A percentile compares a stretch with the other conserved stretches of the same genome.
Evolutionary conservation across 2,888 invertebrate genomes (phyloP).

Genomic region (Diachrysia chrysitis): DNA sequence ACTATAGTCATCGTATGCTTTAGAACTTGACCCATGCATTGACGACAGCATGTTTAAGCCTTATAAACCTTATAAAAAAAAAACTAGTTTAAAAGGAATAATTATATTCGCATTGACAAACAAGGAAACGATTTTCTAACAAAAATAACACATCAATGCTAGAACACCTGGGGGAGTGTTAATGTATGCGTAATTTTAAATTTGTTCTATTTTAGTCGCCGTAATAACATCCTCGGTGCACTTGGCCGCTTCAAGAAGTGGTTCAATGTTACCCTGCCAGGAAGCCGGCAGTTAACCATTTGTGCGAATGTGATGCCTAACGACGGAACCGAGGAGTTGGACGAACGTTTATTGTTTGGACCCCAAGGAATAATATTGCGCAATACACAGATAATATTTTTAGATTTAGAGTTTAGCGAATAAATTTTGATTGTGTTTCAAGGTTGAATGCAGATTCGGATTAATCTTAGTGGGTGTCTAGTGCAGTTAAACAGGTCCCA

Average conservation of each 20-base stretch:
- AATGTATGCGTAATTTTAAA: conserved; percentile 36
- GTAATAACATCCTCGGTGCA: conserved; percentile 84
- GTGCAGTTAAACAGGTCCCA: conserved; percentile 5
- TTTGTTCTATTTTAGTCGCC: conserved; percentile 78
- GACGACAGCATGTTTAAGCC: background rate
- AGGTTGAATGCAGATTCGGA: conserved; percentile 30
- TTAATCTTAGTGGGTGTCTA: conserved; percentile 11
- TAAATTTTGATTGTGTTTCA: conserved; percentile 32
- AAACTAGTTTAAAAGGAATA: background rate
- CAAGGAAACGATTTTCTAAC: background rate
- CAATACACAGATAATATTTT: conserved; percentile 46
- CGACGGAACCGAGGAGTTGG: conserved; percentile 27
- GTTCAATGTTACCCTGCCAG: conserved; percentile 86
- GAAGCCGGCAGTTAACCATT: conserved; percentile 83
- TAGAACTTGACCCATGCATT: too few species aligned
- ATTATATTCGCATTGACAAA: background rate
- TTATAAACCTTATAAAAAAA: background rate
- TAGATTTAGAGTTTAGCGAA: conserved; percentile 39
- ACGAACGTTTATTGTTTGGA: conserved; percentile 52
- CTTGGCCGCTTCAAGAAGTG: conserved; percentile 84
- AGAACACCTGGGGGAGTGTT: conserved; percentile 5
- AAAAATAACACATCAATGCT: background rate
- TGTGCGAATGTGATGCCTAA: conserved; percentile 77
- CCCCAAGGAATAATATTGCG: conserved; percentile 46
- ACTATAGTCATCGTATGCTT: background rate